These are phyloP conservation scores for Allobates femoralis DNA, from an alignment of 2,797 vertebrate genomes.

Conservation along the genomic window DNA sequence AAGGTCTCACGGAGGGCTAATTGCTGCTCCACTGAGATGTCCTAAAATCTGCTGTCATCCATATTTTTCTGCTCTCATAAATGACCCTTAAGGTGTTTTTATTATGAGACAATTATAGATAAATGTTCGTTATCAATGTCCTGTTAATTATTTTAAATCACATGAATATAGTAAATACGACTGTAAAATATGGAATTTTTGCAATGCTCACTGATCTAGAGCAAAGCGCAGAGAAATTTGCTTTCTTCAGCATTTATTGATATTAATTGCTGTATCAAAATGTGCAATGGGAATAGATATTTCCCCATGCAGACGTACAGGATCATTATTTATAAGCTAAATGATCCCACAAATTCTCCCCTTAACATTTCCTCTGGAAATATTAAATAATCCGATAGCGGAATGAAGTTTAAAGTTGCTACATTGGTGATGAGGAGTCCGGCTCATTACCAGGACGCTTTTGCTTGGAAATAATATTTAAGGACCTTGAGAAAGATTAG, in stretches of 20 bases:
- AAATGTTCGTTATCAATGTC: not conserved
- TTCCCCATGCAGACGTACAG: constrained; percentile 77
- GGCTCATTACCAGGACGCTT: not conserved
- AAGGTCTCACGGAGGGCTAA: not conserved
- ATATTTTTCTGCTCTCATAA: not conserved
- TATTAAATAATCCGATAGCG: constrained; percentile 46
- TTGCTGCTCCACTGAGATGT: not conserved
- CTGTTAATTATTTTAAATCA: constrained; percentile 38
- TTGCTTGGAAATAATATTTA: constrained; percentile 12
- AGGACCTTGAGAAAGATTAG: not conserved
- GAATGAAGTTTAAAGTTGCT: constrained; percentile 42
- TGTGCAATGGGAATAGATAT: constrained; percentile 75
- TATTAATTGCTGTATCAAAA: constrained; percentile 82
- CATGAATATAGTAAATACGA: constrained; percentile 51
- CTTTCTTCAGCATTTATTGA: constrained; percentile 78
- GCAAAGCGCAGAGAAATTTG: constrained; percentile 76
- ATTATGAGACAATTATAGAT: constrained; percentile 7
- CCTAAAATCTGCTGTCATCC: not conserved
- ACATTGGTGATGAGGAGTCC: constrained; percentile 17
- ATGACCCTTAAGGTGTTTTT: constrained; percentile 27
- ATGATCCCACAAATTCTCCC: constrained; percentile 77
- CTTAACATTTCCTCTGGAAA: constrained; percentile 78
- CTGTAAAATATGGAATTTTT: constrained; percentile 66
- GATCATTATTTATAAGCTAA: constrained; percentile 81
- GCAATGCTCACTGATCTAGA: constrained; percentile 75